phyloP scores from a whole-genome alignment of 2,113 vertebrate genomes.

The Tenrec ecaudatus region DNA sequence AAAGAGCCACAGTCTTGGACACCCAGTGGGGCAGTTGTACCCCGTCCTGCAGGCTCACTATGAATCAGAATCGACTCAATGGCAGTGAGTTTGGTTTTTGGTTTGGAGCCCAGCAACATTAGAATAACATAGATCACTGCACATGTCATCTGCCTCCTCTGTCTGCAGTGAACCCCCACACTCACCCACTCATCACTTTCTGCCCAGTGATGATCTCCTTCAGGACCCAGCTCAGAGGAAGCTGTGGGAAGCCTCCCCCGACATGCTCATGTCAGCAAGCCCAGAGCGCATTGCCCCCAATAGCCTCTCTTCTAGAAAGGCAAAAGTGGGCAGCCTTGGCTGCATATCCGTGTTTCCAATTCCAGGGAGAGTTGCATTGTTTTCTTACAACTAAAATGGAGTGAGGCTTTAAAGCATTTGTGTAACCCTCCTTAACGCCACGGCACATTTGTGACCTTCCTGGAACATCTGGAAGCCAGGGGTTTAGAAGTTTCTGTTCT shows the following conservation, averaged over 20 bases:
- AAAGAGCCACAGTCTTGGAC: no score
- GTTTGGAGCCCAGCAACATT: no score
- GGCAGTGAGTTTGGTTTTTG: no score
- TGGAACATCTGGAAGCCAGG: constrained; percentile 51
- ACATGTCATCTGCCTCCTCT: rapidly evolving
- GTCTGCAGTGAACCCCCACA: rapidly evolving
- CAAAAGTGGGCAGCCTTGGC: not conserved
- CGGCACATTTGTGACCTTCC: constrained; percentile 4
- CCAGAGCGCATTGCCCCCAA: not conserved
- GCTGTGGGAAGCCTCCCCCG: no score
- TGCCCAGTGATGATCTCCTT: not conserved
- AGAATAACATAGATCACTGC: not conserved
- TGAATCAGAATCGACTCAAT: no score
- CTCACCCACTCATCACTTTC: not conserved
- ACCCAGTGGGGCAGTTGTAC: no score
- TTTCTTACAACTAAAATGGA: constrained; percentile 30
- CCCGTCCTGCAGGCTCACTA: no score
- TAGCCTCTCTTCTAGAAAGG: not conserved
- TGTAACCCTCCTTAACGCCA: constrained; percentile 48
- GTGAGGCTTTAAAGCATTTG: constrained; percentile 44
- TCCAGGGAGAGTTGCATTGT: not conserved
- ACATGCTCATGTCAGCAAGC: not conserved
- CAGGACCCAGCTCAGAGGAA: not conserved
- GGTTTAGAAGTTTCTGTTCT: not conserved
- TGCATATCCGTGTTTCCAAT: not conserved